Percentiles rank a stretch among this genome's conserved stretches.
Evolutionary conservation across 92 coral and sea anemone genomes (phyloP).

Genomic region (Blastomussa wellsi): DNA sequence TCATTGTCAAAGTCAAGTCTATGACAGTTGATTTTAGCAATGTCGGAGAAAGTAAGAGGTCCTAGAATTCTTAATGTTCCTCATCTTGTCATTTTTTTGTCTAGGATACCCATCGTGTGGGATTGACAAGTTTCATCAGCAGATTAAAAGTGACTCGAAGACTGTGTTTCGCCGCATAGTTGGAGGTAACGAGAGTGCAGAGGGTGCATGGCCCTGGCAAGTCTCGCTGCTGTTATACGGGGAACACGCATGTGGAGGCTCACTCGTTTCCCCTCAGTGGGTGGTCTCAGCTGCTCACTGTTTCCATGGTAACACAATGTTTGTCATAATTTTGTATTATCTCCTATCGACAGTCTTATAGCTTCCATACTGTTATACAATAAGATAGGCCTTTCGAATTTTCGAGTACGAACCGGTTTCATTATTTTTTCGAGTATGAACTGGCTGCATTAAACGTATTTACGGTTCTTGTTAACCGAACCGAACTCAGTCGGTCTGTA

Average conservation of each 20-base stretch:
- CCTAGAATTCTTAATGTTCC: neutral
- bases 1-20: no score
- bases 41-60: no score
- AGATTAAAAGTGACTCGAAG: neutral
- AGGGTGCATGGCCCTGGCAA: conserved; percentile 97
- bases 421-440: no score
- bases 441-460: no score
- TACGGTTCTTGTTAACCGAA: no score
- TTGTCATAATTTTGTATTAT: neutral
- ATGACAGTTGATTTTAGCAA: no score
- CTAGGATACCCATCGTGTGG: conserved; percentile 23
- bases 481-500: no score
- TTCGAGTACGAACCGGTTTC: no score
- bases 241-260: conserved; percentile 84
- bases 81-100: neutral
- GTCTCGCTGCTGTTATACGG: conserved; percentile 74
- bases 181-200: conserved; percentile 70
- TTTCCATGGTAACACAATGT: conserved; percentile 69
- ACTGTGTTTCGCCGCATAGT: conserved; percentile 70
- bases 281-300: conserved; percentile 91
- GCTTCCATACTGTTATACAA: no score
- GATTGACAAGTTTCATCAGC: conserved; percentile 1
- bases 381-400: no score
- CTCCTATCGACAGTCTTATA: neutral
- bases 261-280: conserved; percentile 73